Percentiles rank a stretch among this genome's conserved stretches.
Conservation (phyloP, 2,888 invertebrate species). For the Caenorhabditis sp. region DNA sequence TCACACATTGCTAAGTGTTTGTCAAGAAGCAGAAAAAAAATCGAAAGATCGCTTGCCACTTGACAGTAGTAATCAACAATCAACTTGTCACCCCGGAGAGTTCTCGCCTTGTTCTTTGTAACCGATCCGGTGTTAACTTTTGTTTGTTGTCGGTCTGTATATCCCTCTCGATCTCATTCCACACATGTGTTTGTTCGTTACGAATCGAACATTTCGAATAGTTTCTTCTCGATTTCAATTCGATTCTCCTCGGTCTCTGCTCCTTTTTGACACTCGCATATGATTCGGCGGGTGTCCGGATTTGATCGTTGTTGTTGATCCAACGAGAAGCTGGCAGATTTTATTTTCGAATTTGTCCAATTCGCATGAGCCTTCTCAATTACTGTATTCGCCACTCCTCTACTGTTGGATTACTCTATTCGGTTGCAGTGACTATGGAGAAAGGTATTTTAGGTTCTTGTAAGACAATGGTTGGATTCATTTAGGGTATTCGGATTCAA, state of each 20-base stretch:
- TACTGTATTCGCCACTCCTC: conserved; percentile 50
- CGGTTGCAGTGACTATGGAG: conserved; percentile 45
- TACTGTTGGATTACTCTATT: conserved; percentile 49
- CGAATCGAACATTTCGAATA: conserved; percentile 57
- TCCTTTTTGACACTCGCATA: conserved; percentile 55
- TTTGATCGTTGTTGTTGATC: not conserved
- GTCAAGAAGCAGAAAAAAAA: conserved; percentile 20
- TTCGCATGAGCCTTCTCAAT: conserved; percentile 53
- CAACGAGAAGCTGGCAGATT: conserved; percentile 9
- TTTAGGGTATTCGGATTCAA: conserved; percentile 30
- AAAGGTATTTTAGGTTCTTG: conserved; percentile 20
- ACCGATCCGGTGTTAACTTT: conserved; percentile 52
- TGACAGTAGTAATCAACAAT: conserved; percentile 16
- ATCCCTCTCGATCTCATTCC: not conserved
- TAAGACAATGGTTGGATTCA: not conserved
- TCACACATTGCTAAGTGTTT: conserved; percentile 22
- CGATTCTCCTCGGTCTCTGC: not conserved
- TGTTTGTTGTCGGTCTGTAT: conserved; percentile 29
- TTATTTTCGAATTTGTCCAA: conserved; percentile 14
- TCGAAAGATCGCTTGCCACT: conserved; percentile 23
- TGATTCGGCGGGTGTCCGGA: conserved; percentile 33
- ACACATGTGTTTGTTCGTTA: conserved; percentile 48
- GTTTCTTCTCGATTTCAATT: conserved; percentile 37
- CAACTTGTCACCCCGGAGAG: conserved; percentile 4
- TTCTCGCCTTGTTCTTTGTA: conserved; percentile 15